Evolutionary conservation across 2,113 vertebrate species (phyloP), one percentile per base, ranked within the genome.

Genomic region (Circaetus gallicus): DNA sequence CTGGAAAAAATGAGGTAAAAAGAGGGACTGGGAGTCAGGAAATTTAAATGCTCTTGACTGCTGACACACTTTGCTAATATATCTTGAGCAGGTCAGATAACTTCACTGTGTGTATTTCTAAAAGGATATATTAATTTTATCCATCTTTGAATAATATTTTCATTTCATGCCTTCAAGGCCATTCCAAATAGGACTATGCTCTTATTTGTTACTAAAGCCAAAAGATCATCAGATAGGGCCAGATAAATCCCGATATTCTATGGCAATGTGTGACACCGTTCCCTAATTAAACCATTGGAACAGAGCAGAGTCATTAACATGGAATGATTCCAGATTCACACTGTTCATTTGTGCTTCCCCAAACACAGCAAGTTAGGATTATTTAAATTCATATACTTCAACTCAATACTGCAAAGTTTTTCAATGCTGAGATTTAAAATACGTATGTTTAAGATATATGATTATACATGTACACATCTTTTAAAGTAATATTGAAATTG

Each of bases 401-500:
- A 52, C 50, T 91, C 47, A 82, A 90, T 26, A 66, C 21, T 82
- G 36, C 17, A 43, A 83, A 70, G 32, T n/a, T 78, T 82, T 80
- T 50, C 43, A 52, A 16, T 65, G 77, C 49, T 77, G 58, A 86
- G 7, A 89, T 65, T 72, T 50, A 83, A 94, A 91, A 89, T 80
- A 74, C 18, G 4, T 74, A n/a, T 45, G 36, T 89, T 83, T 71
- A 76, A 86, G 36, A 74, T 19, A 45, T 0, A 55, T 25, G 20
- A 66, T 53, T 56, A 86, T 47, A 88, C 31, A 72, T 65, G 61
- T 6, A 43, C 40, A 65, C 5, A 25, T 67, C 52, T 89, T 42
- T 67, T 10, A 36, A 86, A 82, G 67, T 96, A 93, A 98, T 97
- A 99, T 97, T 15, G 36, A 93, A 98, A 84, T 98, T 34, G 32